Conservation (phyloP, 2,888 invertebrate genomes). For the Anagyrus pseudococci region DNA sequence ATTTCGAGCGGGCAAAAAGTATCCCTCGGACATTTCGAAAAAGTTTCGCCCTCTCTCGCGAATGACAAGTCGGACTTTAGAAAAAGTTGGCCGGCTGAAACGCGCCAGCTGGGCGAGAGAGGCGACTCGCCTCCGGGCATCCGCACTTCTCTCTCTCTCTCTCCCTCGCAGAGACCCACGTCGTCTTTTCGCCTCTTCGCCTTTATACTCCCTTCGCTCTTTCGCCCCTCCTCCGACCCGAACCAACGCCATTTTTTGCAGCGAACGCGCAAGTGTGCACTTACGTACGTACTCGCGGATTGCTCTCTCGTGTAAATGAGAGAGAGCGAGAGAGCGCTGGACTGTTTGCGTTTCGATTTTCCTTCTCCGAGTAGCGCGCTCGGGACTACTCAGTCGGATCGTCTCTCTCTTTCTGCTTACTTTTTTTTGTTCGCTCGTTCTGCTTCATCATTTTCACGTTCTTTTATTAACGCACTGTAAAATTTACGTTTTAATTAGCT, state of each 20-base stretch:
- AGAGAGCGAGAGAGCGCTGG: background rate
- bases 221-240: background rate
- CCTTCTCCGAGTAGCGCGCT: background rate
- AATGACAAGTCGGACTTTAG: constrained; percentile 44
- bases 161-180: background rate
- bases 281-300: constrained; percentile 31
- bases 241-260: too few relatives aligned
- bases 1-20: constrained; percentile 39
- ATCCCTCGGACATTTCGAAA: constrained; percentile 43
- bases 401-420: too few relatives aligned
- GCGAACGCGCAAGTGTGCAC: constrained; percentile 27
- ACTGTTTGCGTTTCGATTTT: constrained; percentile 18
- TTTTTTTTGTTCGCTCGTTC: too few relatives aligned
- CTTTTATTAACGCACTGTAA: too few relatives aligned
- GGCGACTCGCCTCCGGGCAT: constrained; percentile 6
- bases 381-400: too few relatives aligned
- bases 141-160: background rate
- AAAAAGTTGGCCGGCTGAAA: constrained; percentile 37
- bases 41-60: constrained; percentile 40
- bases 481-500: too few relatives aligned
- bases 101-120: background rate
- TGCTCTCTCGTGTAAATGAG: constrained; percentile 19
- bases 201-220: background rate
- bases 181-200: background rate
- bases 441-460: too few relatives aligned